Evolutionary conservation across 2,888 invertebrate species (phyloP), one percentile per base, ranked within the genome.

Genomic region (Ashinkailepas kermadecensis): DNA sequence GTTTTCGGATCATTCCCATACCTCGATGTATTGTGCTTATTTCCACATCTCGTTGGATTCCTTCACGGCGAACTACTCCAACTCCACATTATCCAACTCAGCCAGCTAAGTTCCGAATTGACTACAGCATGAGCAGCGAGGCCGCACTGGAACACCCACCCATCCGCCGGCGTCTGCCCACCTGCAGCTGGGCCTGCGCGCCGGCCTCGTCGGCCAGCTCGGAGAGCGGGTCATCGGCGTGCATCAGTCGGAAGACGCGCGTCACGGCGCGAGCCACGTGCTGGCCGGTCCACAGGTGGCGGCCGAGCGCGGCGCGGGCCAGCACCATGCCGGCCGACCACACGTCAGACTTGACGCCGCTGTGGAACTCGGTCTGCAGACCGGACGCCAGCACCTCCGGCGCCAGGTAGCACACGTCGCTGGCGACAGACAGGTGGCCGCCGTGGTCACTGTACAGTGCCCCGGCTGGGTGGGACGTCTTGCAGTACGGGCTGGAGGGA

Each of bases 281-380:
- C 13, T 94, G 81, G 84, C 91, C 92, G 79, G 89, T 88, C 94
- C 95, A 95, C 12, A 95, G 88, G 90, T 89, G 83, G 89, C 90
- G 81, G 92, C 91, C 70, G 59, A 96, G 88, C 82, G 93, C 89
- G 9, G 95, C 87, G 88, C 98, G 97, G 0, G 94, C 89, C 62
- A 97, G 87, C 83, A 98, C 92, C 82, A 99, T 92, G n/a, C 97
- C 99, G 83, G 96, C 89, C 1, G 96, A 93, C 99, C 99, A 99
- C 58, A 96, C 90, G 88, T 99, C 99, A 25, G 95, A 93, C 0
- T 92, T 91, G 80, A 94, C 93, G 15, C 82, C 83, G 7, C 81
- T 80, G 57, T 25, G 58, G 39, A 70, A 18, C 78, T 78, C 78
- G 21, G 82, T 25, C 23, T 62, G n/a, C 23, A 64, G 62, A 12